Conservation (phyloP, 2,888 invertebrate species). For the Schizaphis graminum region DNA sequence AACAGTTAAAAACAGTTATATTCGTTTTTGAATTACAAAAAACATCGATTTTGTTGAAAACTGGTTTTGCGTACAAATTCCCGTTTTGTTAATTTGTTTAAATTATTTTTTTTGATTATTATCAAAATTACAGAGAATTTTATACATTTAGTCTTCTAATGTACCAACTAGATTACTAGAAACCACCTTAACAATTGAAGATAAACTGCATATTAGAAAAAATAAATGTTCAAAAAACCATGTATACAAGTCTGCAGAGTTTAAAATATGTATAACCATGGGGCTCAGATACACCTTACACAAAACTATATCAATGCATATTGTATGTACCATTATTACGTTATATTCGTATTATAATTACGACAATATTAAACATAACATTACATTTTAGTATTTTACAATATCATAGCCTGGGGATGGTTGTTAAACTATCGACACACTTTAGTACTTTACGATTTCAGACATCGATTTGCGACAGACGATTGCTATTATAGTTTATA, state of each 20-base stretch:
- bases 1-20: background rate
- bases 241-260: background rate
- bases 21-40: background rate
- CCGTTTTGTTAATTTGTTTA: background rate
- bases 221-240: background rate
- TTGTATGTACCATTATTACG: background rate
- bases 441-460: conserved; percentile 27
- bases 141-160: background rate
- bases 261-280: background rate
- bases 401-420: background rate
- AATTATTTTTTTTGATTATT: background rate
- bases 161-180: no score
- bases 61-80: background rate
- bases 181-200: no score
- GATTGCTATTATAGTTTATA: background rate
- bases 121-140: background rate
- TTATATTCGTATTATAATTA: background rate
- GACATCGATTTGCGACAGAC: conserved; percentile 17
- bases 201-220: background rate
- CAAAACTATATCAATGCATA: background rate
- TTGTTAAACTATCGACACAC: conserved; percentile 48
- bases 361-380: conserved; percentile 25
- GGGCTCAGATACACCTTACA: background rate
- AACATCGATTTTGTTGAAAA: background rate
- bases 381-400: background rate